A percentile compares a stretch with the other conserved stretches of the same genome.
phyloP scores from a whole-genome alignment of 2,113 vertebrate genomes.

The Empidonax alnorum region DNA sequence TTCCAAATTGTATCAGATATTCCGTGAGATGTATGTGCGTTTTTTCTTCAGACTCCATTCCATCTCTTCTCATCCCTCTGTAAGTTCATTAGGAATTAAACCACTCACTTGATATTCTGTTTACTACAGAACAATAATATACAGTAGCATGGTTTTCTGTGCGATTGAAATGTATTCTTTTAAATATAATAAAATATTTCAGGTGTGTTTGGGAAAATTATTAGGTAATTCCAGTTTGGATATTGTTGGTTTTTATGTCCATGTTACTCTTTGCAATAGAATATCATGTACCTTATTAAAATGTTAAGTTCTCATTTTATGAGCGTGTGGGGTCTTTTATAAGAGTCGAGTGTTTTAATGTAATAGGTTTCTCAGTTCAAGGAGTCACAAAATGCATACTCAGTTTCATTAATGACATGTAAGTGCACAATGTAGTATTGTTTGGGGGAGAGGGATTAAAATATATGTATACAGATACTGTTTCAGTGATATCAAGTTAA shows the following conservation, averaged over 20 bases:
- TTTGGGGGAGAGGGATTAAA: neutral
- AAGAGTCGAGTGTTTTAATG: neutral
- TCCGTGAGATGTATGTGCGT: slow-evolving; percentile 96
- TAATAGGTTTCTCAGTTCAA: neutral
- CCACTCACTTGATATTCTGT: slow-evolving; percentile 3
- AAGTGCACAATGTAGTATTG: neutral
- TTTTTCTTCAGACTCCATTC: slow-evolving; percentile 98
- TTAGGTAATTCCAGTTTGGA: neutral
- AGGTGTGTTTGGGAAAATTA: neutral
- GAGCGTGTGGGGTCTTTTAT: neutral
- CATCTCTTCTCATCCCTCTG: slow-evolving; percentile 94
- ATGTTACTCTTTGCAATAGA: neutral
- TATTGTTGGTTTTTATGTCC: neutral
- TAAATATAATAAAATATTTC: neutral
- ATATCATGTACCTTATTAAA: neutral
- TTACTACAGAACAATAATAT: slow-evolving; percentile 2
- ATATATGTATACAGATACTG: neutral
- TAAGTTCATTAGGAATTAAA: slow-evolving; percentile 76
- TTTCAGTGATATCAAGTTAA: neutral
- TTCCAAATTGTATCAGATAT: slow-evolving; percentile 93
- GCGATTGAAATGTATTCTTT: neutral
- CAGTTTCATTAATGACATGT: neutral
- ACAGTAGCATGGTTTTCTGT: neutral
- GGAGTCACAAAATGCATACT: neutral
- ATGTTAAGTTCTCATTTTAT: neutral